A percentile compares a stretch with the other conserved stretches of the same genome.
These are phyloP conservation scores for Diuraphis noxia DNA, from an alignment of 1,140 invertebrate species.

Conservation along the genomic window DNA sequence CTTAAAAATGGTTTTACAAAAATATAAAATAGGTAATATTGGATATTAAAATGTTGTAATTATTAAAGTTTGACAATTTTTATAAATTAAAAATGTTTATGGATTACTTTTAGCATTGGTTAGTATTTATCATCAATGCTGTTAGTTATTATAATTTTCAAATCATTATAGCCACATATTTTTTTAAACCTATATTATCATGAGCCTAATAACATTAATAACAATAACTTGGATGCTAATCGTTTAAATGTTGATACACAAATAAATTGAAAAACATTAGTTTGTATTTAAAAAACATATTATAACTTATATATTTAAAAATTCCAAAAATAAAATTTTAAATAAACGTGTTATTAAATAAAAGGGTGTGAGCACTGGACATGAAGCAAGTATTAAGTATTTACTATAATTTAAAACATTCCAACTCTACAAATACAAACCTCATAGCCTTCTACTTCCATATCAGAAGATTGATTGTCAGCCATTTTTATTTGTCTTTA, in stretches of 20 bases:
- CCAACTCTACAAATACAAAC: neutral
- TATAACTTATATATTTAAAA: neutral
- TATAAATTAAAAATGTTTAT: neutral
- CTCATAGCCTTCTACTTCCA: neutral
- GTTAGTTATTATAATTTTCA: neutral
- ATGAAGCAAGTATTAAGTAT: no score
- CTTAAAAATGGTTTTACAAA: neutral
- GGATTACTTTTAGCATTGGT: no score
- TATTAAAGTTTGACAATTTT: no score
- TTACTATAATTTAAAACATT: neutral
- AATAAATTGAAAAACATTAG: no score
- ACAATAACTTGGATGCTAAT: neutral
- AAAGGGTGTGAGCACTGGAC: neutral
- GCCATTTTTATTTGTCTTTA: neutral
- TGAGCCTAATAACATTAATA: no score
- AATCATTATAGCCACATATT: neutral
- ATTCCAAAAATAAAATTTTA: neutral
- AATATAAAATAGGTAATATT: neutral
- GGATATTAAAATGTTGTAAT: neutral
- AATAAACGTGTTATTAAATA: neutral
- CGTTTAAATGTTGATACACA: neutral
- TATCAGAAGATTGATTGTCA: neutral
- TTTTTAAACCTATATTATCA: neutral
- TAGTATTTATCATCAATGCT: no score
- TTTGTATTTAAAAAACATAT: neutral